Evolutionary conservation across 1,140 invertebrate genomes (phyloP).

Genomic region (Drosophila bifasciata): DNA sequence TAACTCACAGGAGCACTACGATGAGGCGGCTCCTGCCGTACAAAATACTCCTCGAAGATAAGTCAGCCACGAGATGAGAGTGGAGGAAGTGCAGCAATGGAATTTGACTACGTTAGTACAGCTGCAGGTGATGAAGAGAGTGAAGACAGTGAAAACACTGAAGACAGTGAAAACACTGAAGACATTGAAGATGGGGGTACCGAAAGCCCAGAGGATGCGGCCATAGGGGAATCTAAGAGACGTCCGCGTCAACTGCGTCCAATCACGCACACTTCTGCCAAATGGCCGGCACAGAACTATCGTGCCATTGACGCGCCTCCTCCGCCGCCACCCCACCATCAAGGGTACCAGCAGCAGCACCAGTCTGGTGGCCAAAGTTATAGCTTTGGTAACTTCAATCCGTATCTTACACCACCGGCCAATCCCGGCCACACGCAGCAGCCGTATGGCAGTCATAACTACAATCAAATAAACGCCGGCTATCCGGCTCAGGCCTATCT

Average conservation of each 20-base stretch:
- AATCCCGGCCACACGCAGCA: slow-evolving; percentile 26
- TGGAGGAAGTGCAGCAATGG: slow-evolving; percentile 3
- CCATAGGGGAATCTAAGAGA: slow-evolving; percentile 51
- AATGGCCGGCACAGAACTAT: slow-evolving; percentile 57
- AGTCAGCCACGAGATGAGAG: slow-evolving; percentile 6
- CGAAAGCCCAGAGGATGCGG: slow-evolving; percentile 39
- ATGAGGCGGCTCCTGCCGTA: slow-evolving; percentile 13
- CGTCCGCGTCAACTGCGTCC: slow-evolving; percentile 68
- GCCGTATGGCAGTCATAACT: slow-evolving; percentile 41
- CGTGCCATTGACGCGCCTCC: slow-evolving; percentile 57
- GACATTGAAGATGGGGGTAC: too few species aligned
- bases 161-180: too few species aligned
- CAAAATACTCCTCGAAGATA: slow-evolving; percentile 65
- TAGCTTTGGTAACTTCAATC: slow-evolving; percentile 71
- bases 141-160: too few species aligned
- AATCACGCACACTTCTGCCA: slow-evolving; percentile 20
- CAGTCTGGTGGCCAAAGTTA: slow-evolving; percentile 55
- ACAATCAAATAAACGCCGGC: slow-evolving; percentile 54
- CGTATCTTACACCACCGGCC: slow-evolving; percentile 68
- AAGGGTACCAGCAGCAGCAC: slow-evolving; percentile 23
- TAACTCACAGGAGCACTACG: slow-evolving; percentile 46
- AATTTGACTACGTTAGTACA: slow-evolving; percentile 19
- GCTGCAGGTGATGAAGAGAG: background rate
- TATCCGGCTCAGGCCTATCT: slow-evolving; percentile 49
- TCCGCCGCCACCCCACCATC: slow-evolving; percentile 35